phyloP scores from a whole-genome alignment of 2,888 invertebrate species.

The Eristalinus sepulchralis region DNA sequence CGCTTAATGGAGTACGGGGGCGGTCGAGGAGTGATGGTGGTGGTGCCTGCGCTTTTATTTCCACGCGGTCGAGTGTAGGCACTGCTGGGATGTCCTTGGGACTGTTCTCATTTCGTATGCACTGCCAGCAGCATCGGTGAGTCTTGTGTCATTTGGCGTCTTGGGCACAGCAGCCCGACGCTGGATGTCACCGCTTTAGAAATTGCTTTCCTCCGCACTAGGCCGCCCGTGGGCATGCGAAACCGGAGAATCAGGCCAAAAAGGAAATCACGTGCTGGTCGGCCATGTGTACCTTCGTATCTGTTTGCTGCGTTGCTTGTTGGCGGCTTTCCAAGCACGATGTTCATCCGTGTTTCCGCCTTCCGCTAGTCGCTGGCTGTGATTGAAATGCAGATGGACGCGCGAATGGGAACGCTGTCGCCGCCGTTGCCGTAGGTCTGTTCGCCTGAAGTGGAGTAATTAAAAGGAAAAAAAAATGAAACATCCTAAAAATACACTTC shows the following conservation, averaged over 20 bases:
- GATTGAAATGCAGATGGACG: not conserved
- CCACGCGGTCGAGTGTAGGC: not conserved
- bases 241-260: not conserved
- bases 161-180: not conserved
- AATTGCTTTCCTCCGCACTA: conserved; percentile 39
- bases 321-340: not conserved
- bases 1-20: conserved; percentile 33
- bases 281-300: not conserved
- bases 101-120: conserved; percentile 56
- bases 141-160: conserved; percentile 39
- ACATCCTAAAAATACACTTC: conserved; percentile 30
- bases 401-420: not conserved
- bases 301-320: not conserved
- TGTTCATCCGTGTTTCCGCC: not conserved
- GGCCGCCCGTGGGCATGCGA: conserved; percentile 12
- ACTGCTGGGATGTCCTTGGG: conserved; percentile 21
- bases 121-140: conserved; percentile 14
- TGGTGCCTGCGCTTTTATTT: not conserved
- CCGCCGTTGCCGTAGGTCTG: not conserved
- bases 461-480: conserved; percentile 5
- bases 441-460: conserved; percentile 31
- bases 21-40: not conserved
- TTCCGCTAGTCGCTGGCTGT: not conserved
- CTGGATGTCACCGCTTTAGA: conserved; percentile 20
- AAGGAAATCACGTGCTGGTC: not conserved